Conservation (phyloP, 1,140 invertebrate genomes). For the Panulirus ornatus region DNA sequence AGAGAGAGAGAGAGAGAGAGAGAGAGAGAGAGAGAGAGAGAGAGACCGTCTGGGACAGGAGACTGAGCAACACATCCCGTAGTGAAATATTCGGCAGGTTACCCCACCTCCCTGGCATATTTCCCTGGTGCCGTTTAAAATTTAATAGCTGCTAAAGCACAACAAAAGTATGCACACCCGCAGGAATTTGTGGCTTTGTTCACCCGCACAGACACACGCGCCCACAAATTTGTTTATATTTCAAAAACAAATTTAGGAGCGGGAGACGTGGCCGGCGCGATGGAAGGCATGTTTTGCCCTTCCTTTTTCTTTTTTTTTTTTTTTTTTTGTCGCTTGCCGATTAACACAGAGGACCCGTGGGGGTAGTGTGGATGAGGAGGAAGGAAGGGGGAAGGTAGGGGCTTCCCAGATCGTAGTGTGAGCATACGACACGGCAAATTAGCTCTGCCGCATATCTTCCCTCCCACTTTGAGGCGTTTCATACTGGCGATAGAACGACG, state of each 20-base stretch:
- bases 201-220: slow-evolving; percentile 10
- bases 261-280: not conserved
- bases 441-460: no score
- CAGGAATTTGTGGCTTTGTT: slow-evolving; percentile 14
- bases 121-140: slow-evolving; percentile 20
- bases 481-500: no score
- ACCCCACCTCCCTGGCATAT: not conserved
- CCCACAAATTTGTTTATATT: slow-evolving; percentile 25
- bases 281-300: no score
- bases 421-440: no score
- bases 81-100: not conserved
- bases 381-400: not conserved
- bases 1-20: not conserved
- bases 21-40: not conserved
- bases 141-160: slow-evolving; percentile 24
- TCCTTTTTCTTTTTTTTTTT: no score
- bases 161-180: slow-evolving; percentile 31
- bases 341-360: no score
- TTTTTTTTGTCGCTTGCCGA: no score
- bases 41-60: not conserved
- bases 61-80: not conserved
- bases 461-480: no score
- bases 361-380: slow-evolving; percentile 1
- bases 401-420: no score
- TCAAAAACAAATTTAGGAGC: slow-evolving; percentile 16